Conservation (phyloP, 2,797 vertebrate species). For the Lacerta viridis region DNA sequence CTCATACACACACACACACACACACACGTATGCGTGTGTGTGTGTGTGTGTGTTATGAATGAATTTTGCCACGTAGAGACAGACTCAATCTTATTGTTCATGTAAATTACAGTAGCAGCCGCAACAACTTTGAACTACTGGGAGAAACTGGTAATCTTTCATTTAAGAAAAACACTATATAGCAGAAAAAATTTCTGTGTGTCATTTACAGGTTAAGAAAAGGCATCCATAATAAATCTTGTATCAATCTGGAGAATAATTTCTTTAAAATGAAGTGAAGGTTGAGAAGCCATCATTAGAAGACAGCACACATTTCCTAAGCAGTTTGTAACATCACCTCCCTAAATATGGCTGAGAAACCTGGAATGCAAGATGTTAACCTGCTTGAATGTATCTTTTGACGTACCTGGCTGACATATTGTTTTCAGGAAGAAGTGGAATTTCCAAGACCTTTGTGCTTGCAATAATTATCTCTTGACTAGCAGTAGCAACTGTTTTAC, state of each 20-base stretch:
- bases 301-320: accelerated
- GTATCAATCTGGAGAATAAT: not conserved
- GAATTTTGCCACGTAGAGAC: no score
- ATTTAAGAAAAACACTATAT: not conserved
- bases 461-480: constrained; percentile 96
- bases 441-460: constrained; percentile 98
- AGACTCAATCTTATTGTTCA: not conserved
- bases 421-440: constrained; percentile 97
- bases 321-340: not conserved
- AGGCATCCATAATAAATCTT: no score
- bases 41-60: no score
- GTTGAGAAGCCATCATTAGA: not conserved
- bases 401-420: constrained; percentile 96
- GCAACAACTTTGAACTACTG: not conserved
- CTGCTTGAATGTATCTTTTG: not conserved
- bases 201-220: not conserved
- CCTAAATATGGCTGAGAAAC: accelerated
- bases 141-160: not conserved
- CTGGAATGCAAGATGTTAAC: accelerated
- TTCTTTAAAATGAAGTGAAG: not conserved
- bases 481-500: constrained; percentile 97
- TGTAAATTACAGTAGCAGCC: not conserved
- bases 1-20: no score
- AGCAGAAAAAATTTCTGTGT: not conserved
- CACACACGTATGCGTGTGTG: no score